Percentiles rank a stretch among this genome's conserved stretches.
phyloP scores from a whole-genome alignment of 2,113 vertebrate genomes.

The Lophotis ruficrista region DNA sequence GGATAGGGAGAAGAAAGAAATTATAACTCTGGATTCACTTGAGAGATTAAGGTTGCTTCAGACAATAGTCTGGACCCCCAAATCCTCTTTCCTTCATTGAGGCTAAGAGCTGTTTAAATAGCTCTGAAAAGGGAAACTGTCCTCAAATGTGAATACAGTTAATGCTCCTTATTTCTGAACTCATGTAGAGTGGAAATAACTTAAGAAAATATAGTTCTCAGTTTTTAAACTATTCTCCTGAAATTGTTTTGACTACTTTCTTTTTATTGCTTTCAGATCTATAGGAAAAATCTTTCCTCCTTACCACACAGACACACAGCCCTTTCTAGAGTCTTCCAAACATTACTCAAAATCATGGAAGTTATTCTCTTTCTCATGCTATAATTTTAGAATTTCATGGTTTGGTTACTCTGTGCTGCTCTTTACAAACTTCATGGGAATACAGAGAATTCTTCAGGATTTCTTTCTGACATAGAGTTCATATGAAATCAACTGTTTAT shows the following conservation, averaged over 20 bases:
- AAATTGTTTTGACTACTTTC: not conserved
- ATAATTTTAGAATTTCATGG: not conserved
- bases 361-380: not conserved
- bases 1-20: not conserved
- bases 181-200: not conserved
- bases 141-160: not conserved
- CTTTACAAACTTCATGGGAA: not conserved
- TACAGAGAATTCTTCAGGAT: not conserved
- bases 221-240: not conserved
- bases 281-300: not conserved
- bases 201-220: not conserved
- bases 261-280: not conserved
- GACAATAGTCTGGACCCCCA: not conserved
- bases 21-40: not conserved
- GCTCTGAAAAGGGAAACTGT: not conserved
- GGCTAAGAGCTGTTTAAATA: not conserved
- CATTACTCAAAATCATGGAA: not conserved
- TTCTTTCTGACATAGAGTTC: not conserved
- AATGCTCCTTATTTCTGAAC: not conserved
- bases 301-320: rapidly evolving
- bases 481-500: not conserved
- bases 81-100: not conserved
- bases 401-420: not conserved
- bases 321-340: not conserved
- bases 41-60: not conserved